Conservation (phyloP, 2,888 invertebrate genomes). For the Spilosoma lubricipeda region DNA sequence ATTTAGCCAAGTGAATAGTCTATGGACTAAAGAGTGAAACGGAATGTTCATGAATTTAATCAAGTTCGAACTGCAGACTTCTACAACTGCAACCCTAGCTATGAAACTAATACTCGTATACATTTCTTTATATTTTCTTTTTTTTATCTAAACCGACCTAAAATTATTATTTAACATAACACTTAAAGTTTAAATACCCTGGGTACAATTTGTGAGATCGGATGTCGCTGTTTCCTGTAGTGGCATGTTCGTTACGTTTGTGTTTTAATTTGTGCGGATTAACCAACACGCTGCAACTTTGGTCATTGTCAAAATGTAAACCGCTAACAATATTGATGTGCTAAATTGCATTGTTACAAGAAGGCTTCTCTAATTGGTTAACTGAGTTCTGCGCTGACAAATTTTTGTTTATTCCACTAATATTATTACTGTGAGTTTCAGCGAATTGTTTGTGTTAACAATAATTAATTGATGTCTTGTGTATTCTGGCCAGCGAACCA, state of each 20-base stretch:
- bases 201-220: not conserved
- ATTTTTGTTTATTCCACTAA: not conserved
- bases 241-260: not conserved
- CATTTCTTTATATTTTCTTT: too few relatives aligned
- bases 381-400: not conserved
- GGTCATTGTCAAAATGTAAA: not conserved
- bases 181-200: not conserved
- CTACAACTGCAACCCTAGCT: too few relatives aligned
- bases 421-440: not conserved
- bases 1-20: too few relatives aligned
- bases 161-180: not conserved
- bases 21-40: too few relatives aligned
- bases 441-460: not conserved
- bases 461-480: not conserved
- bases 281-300: not conserved
- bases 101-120: too few relatives aligned
- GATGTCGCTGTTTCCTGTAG: not conserved
- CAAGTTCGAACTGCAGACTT: too few relatives aligned
- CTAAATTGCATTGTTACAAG: not conserved
- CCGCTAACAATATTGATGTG: slow-evolving; percentile 1
- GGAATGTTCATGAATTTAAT: too few relatives aligned
- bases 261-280: not conserved
- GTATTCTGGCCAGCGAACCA: not conserved
- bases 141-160: too few relatives aligned
- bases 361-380: not conserved